A percentile compares a stretch with the other conserved stretches of the same genome.
Conservation (phyloP, 1,140 invertebrate species). For the Caerostris extrusa region DNA sequence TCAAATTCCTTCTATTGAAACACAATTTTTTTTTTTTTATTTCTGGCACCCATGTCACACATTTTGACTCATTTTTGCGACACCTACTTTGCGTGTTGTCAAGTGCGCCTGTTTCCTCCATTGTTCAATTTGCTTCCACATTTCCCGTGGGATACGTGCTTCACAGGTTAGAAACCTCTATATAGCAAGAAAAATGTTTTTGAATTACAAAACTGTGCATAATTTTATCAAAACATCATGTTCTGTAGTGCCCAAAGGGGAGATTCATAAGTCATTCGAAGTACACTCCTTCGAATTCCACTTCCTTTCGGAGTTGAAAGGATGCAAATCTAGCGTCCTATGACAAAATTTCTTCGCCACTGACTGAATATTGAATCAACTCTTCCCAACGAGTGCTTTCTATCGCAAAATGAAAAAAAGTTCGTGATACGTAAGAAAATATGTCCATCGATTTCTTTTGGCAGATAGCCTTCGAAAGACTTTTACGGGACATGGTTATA, state of each 20-base stretch:
- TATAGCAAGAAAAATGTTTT: background rate
- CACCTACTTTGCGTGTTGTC: too few species aligned
- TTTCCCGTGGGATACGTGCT: too few species aligned
- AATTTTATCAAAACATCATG: background rate
- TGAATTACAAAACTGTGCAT: background rate
- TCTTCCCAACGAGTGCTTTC: background rate
- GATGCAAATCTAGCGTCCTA: slow-evolving; percentile 8
- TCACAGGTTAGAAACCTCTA: too few species aligned
- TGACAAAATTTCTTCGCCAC: background rate
- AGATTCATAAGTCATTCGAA: background rate
- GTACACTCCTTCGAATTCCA: background rate
- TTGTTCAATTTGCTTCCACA: too few species aligned
- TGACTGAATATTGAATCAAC: slow-evolving; percentile 24
- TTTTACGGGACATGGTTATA: background rate
- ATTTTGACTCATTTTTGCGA: too few species aligned
- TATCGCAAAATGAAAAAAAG: background rate
- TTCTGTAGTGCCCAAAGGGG: background rate
- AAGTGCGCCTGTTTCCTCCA: too few species aligned
- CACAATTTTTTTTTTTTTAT: too few species aligned
- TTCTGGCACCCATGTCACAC: too few species aligned
- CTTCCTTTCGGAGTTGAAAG: background rate
- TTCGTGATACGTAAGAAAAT: slow-evolving; percentile 35
- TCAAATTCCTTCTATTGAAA: too few species aligned
- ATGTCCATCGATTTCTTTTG: background rate
- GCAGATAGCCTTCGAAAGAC: background rate